Evolutionary conservation across 37 sponge, comb jelly and placozoan genomes (phyloP).

Genomic region (Eunapius fragilis): DNA sequence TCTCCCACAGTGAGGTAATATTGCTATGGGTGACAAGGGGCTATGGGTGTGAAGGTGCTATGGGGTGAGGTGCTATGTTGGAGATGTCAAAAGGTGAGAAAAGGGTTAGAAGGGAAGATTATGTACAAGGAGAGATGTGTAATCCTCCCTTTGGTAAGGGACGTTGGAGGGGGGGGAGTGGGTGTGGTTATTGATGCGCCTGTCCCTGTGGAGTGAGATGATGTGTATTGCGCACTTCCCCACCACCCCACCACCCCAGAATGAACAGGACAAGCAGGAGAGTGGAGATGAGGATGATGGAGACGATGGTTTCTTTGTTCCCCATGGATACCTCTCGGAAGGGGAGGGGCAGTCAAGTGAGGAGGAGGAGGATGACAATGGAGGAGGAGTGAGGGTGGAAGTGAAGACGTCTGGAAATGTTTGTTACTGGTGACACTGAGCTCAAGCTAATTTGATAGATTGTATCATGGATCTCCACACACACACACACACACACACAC

Average conservation of each 20-base stretch:
- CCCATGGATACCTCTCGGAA: conserved; percentile 98
- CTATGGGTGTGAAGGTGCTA: neutral
- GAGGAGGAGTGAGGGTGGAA: conserved; percentile 71
- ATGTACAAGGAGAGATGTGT: too few species aligned
- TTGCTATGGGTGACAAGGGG: neutral
- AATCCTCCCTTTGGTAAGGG: too few species aligned
- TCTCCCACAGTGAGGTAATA: conserved; percentile 77
- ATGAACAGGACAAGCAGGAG: conserved; percentile 59
- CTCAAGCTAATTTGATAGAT: conserved; percentile 29
- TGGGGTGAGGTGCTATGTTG: neutral
- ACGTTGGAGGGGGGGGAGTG: neutral
- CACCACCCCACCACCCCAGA: conserved; percentile 11
- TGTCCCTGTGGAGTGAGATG: too few species aligned
- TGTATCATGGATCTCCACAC: too few species aligned
- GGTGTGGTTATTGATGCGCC: neutral
- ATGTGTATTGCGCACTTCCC: too few species aligned
- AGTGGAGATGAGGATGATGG: conserved; percentile 71
- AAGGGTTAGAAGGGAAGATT: neutral
- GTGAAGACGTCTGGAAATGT: conserved; percentile 58
- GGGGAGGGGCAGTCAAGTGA: conserved; percentile 90
- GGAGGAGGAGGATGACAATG: conserved; percentile 37
- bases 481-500: too few species aligned
- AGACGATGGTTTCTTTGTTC: conserved; percentile 96
- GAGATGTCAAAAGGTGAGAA: neutral
- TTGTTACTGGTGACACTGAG: conserved; percentile 56